These are phyloP conservation scores for Vespertilio murinus DNA, from an alignment of 2,797 vertebrate genomes.

Conservation along the genomic window DNA sequence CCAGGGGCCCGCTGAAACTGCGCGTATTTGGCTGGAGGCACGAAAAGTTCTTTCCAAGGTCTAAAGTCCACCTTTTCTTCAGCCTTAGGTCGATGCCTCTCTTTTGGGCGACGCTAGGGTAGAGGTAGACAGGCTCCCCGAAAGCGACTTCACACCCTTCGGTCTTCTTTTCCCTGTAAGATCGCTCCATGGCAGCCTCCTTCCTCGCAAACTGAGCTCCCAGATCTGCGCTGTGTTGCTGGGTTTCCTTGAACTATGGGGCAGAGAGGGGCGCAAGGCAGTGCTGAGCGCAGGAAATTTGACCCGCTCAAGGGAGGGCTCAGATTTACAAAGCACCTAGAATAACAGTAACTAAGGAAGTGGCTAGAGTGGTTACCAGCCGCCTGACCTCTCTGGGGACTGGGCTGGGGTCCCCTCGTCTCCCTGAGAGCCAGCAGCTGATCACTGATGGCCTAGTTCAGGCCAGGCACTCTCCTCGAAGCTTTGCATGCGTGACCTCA, in stretches of 20 bases:
- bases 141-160: background rate
- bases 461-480: background rate
- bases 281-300: background rate
- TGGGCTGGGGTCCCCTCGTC: background rate
- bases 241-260: fast-evolving
- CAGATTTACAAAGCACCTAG: background rate
- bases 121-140: background rate
- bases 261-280: background rate
- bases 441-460: background rate
- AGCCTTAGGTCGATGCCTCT: background rate
- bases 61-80: background rate
- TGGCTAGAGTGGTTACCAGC: background rate
- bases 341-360: background rate
- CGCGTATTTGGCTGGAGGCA: background rate
- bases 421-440: background rate
- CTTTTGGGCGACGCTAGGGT: background rate
- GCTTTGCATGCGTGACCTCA: background rate
- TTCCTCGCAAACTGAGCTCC: background rate
- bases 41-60: background rate
- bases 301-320: background rate
- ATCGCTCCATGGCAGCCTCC: background rate
- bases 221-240: fast-evolving
- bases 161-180: background rate
- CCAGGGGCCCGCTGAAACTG: background rate
- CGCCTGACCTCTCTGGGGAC: background rate